Percentiles rank a stretch among this genome's conserved stretches.
phyloP scores from a whole-genome alignment of 2,113 vertebrate genomes.

The Coracopsis vasa region DNA sequence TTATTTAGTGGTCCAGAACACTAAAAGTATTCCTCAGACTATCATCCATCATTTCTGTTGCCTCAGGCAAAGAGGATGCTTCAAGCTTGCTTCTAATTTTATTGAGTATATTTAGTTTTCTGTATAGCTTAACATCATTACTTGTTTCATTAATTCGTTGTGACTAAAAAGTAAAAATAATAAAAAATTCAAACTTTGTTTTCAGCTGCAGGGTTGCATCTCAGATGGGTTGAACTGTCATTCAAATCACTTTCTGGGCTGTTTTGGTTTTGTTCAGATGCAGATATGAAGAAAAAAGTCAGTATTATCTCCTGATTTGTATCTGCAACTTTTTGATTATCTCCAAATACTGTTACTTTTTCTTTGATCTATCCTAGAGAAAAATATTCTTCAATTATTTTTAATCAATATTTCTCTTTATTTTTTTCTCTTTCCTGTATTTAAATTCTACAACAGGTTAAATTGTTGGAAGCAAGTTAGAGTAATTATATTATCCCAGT shows the following conservation, averaged over 20 bases:
- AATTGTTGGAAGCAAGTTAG: neutral
- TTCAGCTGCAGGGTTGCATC: neutral
- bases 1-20: constrained; percentile 35
- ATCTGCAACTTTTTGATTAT: neutral
- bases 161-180: constrained; percentile 49
- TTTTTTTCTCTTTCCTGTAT: neutral
- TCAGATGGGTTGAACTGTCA: neutral
- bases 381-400: neutral
- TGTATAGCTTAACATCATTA: constrained; percentile 38
- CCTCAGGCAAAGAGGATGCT: constrained; percentile 56
- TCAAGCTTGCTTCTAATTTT: constrained; percentile 54
- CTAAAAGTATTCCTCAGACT: constrained; percentile 38
- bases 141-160: constrained; percentile 56
- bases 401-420: neutral
- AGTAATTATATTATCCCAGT: neutral
- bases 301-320: neutral
- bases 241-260: neutral
- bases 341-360: neutral
- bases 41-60: constrained; percentile 58
- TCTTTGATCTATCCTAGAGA: neutral
- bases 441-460: neutral
- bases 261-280: neutral
- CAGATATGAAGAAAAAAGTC: neutral
- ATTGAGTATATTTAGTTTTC: constrained; percentile 22
- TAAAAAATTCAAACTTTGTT: constrained; percentile 34